Conservation (phyloP, 2,113 vertebrate species). For the Aspiorhynchus laticeps region DNA sequence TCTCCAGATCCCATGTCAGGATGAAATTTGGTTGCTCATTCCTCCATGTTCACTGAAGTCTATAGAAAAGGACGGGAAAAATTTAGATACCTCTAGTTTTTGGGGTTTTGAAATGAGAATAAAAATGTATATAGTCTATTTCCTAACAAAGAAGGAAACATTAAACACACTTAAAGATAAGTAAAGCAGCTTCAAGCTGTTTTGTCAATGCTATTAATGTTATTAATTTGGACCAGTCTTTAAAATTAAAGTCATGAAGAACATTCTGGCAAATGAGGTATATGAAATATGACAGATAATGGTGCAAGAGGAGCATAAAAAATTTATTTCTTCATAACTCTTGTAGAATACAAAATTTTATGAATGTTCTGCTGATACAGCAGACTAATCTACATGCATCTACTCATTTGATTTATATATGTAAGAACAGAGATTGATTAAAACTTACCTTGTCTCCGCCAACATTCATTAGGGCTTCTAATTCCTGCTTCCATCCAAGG, state of each 20-base stretch:
- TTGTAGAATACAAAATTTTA: background rate
- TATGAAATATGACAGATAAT: background rate
- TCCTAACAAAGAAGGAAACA: background rate
- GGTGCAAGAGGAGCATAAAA: background rate
- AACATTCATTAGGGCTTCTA: slow-evolving; percentile 75
- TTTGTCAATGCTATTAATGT: background rate
- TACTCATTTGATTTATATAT: background rate
- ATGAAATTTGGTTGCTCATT: slow-evolving; percentile 53
- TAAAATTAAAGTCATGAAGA: background rate
- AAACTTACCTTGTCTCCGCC: slow-evolving; percentile 72
- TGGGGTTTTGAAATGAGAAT: background rate
- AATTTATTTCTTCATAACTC: background rate
- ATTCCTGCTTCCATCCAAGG: slow-evolving; percentile 83
- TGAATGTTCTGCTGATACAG: background rate
- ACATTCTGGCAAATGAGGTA: background rate
- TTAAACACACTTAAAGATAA: background rate
- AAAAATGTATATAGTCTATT: background rate
- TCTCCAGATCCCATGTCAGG: background rate
- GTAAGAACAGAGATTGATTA: background rate
- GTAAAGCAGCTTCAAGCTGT: background rate
- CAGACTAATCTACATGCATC: background rate
- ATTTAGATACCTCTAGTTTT: background rate
- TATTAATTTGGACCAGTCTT: background rate
- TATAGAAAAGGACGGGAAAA: slow-evolving; percentile 50
- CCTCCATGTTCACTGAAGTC: slow-evolving; percentile 60